Percentiles rank a stretch among this genome's conserved stretches.
These are phyloP conservation scores for Pseudomyrmex flavicornis DNA, from an alignment of 1,140 invertebrate species.

Conservation along the genomic window DNA sequence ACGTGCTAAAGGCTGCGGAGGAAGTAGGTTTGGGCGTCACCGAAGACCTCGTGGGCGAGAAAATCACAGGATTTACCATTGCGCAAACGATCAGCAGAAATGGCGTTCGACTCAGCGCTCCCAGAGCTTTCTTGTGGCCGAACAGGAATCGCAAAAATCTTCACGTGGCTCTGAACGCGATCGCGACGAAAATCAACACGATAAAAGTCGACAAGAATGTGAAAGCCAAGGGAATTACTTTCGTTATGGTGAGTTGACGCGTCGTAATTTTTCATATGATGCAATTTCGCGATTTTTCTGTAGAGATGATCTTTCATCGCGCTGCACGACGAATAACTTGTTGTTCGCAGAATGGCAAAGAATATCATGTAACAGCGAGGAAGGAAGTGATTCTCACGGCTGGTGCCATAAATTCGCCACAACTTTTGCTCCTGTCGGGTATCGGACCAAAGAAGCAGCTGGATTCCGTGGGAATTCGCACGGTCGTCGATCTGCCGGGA, in stretches of 20 bases:
- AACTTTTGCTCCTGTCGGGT: constrained; percentile 86
- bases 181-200: constrained; percentile 86
- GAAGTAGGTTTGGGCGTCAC: constrained; percentile 86
- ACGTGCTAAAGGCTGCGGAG: constrained; percentile 87
- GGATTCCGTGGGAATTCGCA: constrained; percentile 73
- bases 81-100: constrained; percentile 86
- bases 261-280: neutral
- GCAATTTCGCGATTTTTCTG: neutral
- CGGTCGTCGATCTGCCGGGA: constrained; percentile 83
- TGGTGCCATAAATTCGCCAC: constrained; percentile 83
- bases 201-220: constrained; percentile 35
- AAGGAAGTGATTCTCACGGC: constrained; percentile 83
- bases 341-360: constrained; percentile 79
- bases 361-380: constrained; percentile 77
- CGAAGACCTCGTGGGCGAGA: constrained; percentile 87
- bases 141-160: constrained; percentile 88
- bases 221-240: neutral
- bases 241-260: constrained; percentile 6
- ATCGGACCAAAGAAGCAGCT: constrained; percentile 86
- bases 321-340: neutral
- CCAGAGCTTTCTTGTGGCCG: constrained; percentile 88
- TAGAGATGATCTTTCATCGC: constrained; percentile 1
- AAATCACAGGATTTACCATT: constrained; percentile 83
- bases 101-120: constrained; percentile 88
- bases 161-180: constrained; percentile 88